phyloP scores from a whole-genome alignment of 2,113 vertebrate species.

The Boleophthalmus pectinirostris region DNA sequence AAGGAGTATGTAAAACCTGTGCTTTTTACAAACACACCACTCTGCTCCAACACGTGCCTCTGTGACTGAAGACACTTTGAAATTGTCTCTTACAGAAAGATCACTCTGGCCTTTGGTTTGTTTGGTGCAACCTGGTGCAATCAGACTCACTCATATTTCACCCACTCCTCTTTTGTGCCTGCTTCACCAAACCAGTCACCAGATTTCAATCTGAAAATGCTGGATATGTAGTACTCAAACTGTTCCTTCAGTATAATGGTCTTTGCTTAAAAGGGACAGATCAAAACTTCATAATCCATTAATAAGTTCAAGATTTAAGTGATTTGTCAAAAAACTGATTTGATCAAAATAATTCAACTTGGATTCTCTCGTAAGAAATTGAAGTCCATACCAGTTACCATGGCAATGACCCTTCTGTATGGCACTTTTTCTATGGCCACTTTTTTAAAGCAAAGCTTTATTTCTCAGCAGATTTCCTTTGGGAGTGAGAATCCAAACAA shows the following conservation, averaged over 20 bases:
- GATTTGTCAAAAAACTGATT: too few species aligned
- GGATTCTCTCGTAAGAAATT: neutral
- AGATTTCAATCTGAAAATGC: neutral
- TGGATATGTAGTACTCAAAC: too few species aligned
- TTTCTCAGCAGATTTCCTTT: constrained; percentile 61
- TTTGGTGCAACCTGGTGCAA: constrained; percentile 30
- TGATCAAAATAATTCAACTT: neutral
- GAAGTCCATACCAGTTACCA: neutral
- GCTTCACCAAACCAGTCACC: neutral
- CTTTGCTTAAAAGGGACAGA: neutral
- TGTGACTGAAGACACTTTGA: neutral
- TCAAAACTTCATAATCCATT: neutral
- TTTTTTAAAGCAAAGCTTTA: constrained; percentile 30
- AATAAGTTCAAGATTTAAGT: too few species aligned
- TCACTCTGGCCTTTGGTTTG: constrained; percentile 32
- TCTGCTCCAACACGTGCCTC: constrained; percentile 13
- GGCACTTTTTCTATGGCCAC: constrained; percentile 2
- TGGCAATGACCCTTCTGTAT: neutral
- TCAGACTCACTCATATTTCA: constrained; percentile 16
- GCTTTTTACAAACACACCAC: neutral
- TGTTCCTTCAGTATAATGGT: neutral
- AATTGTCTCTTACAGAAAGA: constrained; percentile 15
- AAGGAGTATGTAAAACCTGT: constrained; percentile 33
- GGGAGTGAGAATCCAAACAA: constrained; percentile 57
- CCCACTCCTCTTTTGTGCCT: constrained; percentile 6